phyloP scores from a whole-genome alignment of 2,797 vertebrate genomes.

The Scolopax bukidnonensis region DNA sequence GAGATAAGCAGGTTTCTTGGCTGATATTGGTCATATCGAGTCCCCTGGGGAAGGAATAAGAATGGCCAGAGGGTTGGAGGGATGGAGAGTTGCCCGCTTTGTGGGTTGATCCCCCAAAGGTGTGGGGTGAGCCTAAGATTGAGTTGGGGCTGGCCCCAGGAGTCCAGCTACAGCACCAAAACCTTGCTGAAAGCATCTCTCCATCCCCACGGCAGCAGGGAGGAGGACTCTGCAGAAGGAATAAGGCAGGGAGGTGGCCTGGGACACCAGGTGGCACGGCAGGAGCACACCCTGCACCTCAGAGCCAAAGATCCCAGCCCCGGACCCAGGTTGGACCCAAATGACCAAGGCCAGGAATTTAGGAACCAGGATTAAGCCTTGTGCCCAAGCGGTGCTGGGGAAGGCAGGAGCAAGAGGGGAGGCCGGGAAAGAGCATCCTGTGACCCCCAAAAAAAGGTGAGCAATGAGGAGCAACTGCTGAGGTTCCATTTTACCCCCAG shows the following conservation, averaged over 20 bases:
- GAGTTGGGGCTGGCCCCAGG: background rate
- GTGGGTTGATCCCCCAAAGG: background rate
- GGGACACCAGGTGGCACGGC: no score
- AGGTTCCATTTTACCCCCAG: rapidly evolving
- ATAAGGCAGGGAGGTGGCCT: background rate
- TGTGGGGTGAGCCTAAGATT: background rate
- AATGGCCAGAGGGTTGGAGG: background rate
- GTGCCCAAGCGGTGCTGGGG: background rate
- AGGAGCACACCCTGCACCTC: background rate
- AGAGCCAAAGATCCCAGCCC: background rate
- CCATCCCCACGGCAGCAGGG: background rate
- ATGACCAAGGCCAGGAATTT: background rate
- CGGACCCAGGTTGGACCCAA: background rate
- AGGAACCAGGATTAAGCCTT: background rate
- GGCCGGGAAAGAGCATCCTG: background rate
- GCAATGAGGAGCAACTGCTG: background rate
- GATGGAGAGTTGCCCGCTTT: background rate
- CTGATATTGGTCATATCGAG: rapidly evolving
- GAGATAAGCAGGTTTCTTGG: background rate
- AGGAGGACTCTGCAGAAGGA: background rate
- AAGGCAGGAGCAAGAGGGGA: background rate
- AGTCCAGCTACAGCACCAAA: background rate
- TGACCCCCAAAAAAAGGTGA: background rate
- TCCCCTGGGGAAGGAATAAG: background rate
- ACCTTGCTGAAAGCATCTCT: background rate